phyloP scores from a whole-genome alignment of 2,888 invertebrate genomes.

The Drosophila flavopinicola region DNA sequence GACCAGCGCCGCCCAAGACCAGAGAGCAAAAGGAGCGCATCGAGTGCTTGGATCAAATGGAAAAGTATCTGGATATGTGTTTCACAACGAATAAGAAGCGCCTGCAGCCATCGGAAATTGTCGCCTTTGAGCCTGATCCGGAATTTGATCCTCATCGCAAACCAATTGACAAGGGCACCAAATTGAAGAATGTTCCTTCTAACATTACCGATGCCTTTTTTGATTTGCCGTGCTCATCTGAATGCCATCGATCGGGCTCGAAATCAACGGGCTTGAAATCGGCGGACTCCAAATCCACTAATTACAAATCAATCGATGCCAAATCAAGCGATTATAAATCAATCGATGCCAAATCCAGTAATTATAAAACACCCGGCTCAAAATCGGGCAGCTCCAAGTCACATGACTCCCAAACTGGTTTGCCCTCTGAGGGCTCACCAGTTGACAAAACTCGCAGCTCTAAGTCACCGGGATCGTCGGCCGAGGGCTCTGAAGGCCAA shows the following conservation, averaged over 20 bases:
- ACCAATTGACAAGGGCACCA: background rate
- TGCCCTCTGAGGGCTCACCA: too few species aligned
- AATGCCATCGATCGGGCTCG: background rate
- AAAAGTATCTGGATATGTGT: slow-evolving; percentile 54
- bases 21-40: slow-evolving; percentile 16
- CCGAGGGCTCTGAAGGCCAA: too few species aligned
- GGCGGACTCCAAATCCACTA: background rate
- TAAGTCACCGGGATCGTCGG: background rate
- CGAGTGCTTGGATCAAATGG: slow-evolving; percentile 52
- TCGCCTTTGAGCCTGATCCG: slow-evolving; percentile 52
- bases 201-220: slow-evolving; percentile 1
- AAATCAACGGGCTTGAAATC: background rate
- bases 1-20: background rate
- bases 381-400: background rate
- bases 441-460: too few species aligned
- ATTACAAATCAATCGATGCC: background rate
- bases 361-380: background rate
- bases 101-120: slow-evolving; percentile 30
- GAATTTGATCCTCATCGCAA: slow-evolving; percentile 31
- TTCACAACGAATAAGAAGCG: slow-evolving; percentile 21
- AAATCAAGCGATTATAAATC: background rate
- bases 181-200: background rate
- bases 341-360: background rate
- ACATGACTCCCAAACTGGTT: too few species aligned
- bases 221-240: background rate